phyloP scores from a whole-genome alignment of 2,797 vertebrate species.

The Todus mexicanus region DNA sequence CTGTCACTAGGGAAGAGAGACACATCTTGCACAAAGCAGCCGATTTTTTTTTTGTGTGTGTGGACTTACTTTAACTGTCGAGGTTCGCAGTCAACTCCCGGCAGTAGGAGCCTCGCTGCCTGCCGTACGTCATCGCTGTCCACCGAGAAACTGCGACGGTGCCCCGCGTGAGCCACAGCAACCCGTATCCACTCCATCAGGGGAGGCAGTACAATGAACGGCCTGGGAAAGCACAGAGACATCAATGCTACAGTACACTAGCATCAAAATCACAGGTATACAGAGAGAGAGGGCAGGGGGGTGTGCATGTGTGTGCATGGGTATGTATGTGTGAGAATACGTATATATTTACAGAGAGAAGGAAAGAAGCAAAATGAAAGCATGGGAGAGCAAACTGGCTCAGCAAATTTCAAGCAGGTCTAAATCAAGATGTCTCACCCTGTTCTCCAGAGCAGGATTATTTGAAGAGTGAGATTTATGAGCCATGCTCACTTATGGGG shows the following conservation, averaged over 20 bases:
- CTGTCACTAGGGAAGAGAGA: neutral
- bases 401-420: neutral
- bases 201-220: conserved; percentile 92
- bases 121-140: conserved; percentile 99
- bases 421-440: neutral
- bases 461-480: neutral
- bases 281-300: neutral
- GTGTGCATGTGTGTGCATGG: neutral
- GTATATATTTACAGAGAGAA: neutral
- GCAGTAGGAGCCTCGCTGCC: conserved; percentile 90
- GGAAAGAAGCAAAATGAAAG: neutral
- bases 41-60: neutral
- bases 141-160: conserved; percentile 94
- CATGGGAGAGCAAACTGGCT: neutral
- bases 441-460: neutral
- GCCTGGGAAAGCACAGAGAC: conserved; percentile 78
- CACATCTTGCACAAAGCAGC: neutral
- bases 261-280: neutral
- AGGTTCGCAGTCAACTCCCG: conserved; percentile 96
- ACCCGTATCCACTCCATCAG: conserved; percentile 98
- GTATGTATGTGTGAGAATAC: neutral
- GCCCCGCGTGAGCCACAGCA: conserved; percentile 89
- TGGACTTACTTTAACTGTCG: conserved; percentile 91
- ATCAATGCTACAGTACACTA: neutral
- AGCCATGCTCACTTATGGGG: neutral